Evolutionary conservation across 2,888 invertebrate genomes (phyloP), one percentile per base, ranked within the genome.

Genomic region (Sclerodermus sp.): DNA sequence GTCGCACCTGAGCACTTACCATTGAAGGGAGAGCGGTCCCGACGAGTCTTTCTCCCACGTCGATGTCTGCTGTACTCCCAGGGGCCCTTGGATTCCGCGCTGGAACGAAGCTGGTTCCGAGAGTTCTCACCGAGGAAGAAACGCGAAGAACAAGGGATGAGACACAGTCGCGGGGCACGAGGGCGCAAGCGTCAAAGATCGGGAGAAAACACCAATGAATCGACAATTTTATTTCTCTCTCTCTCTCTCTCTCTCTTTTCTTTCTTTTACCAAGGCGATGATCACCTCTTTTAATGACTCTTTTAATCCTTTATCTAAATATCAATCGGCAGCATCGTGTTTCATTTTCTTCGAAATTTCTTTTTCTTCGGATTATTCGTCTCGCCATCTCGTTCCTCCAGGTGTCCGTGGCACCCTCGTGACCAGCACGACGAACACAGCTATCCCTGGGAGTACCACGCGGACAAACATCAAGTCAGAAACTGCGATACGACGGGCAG

Each of bases 391-490:
- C 17, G 30, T 15, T 34, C 34, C 34, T 34, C 13, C 34, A 12
- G 13, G 13, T 12, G 13, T 34, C 13, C 10, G 14, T 12, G 38
- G 15, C 16, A 46, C n/a, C 64, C 62, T 64, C 62, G 60, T 61
- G 64, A 39, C 51, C 44, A 36, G 43, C 50, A n/a, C 13, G 2
- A 47, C 51, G 58, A 51, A 47, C 53, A 51, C 53, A 49, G 41
- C 47, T 54, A 47, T 57, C 59, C 64, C 62, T 57, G 55, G 62
- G 59, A 64, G 64, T 62, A 64, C 64, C 62, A 75, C 72, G 71
- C 77, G 74, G 72, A 73, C 76, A 77, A 77, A 76, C 74, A 77
- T 77, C 77, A 66, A 71, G 71, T 61, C 66, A 71, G 74, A 70
- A 71, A 77, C 77, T 77, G 77, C 75, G 75, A 76, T 73, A 73